phyloP scores from a whole-genome alignment of 2,888 invertebrate species.

The Trissoscelio sp. region DNA sequence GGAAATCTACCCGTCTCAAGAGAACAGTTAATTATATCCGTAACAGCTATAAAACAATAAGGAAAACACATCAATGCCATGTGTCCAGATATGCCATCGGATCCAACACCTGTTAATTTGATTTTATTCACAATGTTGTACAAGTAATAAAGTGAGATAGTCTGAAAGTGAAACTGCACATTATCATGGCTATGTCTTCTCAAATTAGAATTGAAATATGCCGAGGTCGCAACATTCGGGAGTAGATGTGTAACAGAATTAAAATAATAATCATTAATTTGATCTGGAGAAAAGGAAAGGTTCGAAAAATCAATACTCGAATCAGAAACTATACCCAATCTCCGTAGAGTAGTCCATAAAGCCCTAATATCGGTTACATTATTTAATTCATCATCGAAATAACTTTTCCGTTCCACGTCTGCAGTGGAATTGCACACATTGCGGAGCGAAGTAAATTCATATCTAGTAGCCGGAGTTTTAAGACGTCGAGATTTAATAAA shows the following conservation, averaged over 20 bases:
- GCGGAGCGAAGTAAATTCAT: neutral
- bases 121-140: neutral
- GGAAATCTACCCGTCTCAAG: neutral
- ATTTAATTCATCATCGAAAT: neutral
- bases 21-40: conserved; percentile 6
- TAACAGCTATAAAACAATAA: neutral
- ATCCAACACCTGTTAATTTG: neutral
- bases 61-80: conserved; percentile 14
- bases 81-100: neutral
- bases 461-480: neutral
- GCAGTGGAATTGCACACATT: neutral
- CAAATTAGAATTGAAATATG: no score
- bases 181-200: no score
- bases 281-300: neutral
- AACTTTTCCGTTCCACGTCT: neutral
- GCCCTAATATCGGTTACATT: neutral
- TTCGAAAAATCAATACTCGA: neutral
- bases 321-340: neutral
- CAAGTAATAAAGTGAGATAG: neutral
- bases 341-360: neutral
- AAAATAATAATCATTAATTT: neutral
- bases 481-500: neutral
- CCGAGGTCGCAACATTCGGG: no score
- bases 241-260: neutral
- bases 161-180: neutral